Base-by-base conservation (phyloP, 2,113 vertebrate species). In the Ammodytes dubius region DNA sequence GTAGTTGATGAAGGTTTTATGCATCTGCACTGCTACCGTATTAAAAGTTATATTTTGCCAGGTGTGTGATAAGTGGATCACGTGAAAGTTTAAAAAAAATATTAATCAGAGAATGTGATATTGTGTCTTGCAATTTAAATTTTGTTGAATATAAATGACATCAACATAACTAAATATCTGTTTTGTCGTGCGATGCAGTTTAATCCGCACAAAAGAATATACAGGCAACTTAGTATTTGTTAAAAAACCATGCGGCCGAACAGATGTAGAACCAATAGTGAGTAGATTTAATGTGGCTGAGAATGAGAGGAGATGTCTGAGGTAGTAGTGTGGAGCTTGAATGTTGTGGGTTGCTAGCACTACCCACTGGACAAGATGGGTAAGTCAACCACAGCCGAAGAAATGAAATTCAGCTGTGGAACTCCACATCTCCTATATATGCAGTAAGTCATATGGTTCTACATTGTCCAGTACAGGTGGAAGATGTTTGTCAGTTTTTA, bases 311-410 rank as follows among this genome's bases (percentile, higher is more conserved):
- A 57, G 52, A 45, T 42, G 54, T 61, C 35, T 4, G 27, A 27
- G 27, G 4, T 17, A 11, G 43, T 4, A 7, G 65, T 27, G 58
- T 6, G 12, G 60, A 70, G 35, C 61, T 2, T 78, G 71, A 39
- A 59, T 78, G 68, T 50, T 79, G 77, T 86, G 87, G 77, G 61
- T 45, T 60, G 67, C 64, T 81, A 84, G 88, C 91, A 65, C 91
- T 53, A 80, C 82, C 93, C 87, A 74, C 76, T 91, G 92, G 89
- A 85, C 81, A 87, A 77, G 40, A 63, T 39, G 0, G 58, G 77
- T 40, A 85, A 83, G 60, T 85, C 68, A 76, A 19, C 27, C 27
- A 27, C 3, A 13, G 15, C 8, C 45, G 39, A 13, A 19, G 63
- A 43, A 56, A 58, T 3, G 14, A 46, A 46, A 53, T 13, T 19